phyloP scores from a whole-genome alignment of 2,888 invertebrate species.

The Pyralis farinalis region DNA sequence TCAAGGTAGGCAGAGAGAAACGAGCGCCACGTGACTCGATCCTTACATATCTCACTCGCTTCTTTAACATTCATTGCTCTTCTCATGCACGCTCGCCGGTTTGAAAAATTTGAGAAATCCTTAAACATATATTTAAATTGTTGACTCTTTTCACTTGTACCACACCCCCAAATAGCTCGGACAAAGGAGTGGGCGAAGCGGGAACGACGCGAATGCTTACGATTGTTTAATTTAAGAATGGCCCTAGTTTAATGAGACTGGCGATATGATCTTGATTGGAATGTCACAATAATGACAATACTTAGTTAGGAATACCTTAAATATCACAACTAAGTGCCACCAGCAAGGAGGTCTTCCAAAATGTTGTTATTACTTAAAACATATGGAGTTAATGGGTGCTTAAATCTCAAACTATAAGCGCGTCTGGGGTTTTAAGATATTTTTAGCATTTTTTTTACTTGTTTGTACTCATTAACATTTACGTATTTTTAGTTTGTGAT shows the following conservation, averaged over 20 bases:
- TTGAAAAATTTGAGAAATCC: too few species aligned
- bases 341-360: neutral
- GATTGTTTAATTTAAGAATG: slow-evolving; percentile 69
- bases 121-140: neutral
- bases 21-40: too few species aligned
- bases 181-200: slow-evolving; percentile 70
- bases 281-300: slow-evolving; percentile 24
- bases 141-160: slow-evolving; percentile 29
- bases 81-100: too few species aligned
- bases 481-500: too few species aligned
- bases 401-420: too few species aligned
- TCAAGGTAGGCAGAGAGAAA: too few species aligned
- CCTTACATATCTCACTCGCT: too few species aligned
- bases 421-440: too few species aligned
- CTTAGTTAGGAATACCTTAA: neutral
- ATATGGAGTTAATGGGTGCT: too few species aligned
- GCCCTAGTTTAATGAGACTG: slow-evolving; percentile 55
- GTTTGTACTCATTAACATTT: too few species aligned
- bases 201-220: slow-evolving; percentile 67
- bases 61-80: too few species aligned
- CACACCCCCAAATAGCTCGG: slow-evolving; percentile 45
- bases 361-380: neutral
- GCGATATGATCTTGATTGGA: slow-evolving; percentile 47
- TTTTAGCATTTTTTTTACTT: too few species aligned
- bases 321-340: neutral